These are phyloP conservation scores for Malthinus flaveolus DNA, from an alignment of 2,888 invertebrate genomes.

Conservation along the genomic window DNA sequence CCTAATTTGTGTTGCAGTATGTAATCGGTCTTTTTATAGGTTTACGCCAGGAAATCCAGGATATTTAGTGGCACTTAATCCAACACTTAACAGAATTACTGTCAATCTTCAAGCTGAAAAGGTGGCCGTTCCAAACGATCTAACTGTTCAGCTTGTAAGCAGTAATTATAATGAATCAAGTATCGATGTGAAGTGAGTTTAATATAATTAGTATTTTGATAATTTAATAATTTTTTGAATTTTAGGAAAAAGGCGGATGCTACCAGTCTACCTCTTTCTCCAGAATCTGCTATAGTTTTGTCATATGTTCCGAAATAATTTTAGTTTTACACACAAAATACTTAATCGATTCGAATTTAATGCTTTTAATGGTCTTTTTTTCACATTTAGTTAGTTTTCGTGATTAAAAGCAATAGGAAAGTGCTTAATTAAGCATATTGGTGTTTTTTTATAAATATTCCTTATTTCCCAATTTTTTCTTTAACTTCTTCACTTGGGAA, in stretches of 20 bases:
- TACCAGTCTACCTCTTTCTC: slow-evolving; percentile 61
- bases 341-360: background rate
- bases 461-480: too few species aligned
- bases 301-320: slow-evolving; percentile 65
- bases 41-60: slow-evolving; percentile 76
- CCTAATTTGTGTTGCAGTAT: background rate
- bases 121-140: slow-evolving; percentile 57
- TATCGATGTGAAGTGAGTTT: slow-evolving; percentile 54
- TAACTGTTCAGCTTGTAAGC: slow-evolving; percentile 65
- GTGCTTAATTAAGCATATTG: too few species aligned
- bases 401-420: background rate
- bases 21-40: slow-evolving; percentile 53
- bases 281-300: slow-evolving; percentile 66
- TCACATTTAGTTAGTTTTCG: too few species aligned
- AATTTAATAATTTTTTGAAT: slow-evolving; percentile 39
- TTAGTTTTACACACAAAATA: background rate
- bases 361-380: background rate
- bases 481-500: too few species aligned
- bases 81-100: slow-evolving; percentile 54
- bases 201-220: slow-evolving; percentile 7
- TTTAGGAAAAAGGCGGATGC: slow-evolving; percentile 63
- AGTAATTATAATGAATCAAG: slow-evolving; percentile 55
- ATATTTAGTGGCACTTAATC: slow-evolving; percentile 73
- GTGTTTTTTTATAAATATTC: background rate
- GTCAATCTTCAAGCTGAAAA: slow-evolving; percentile 60